Conservation (phyloP, 2,113 vertebrate genomes). For the Myotis lucifugus region DNA sequence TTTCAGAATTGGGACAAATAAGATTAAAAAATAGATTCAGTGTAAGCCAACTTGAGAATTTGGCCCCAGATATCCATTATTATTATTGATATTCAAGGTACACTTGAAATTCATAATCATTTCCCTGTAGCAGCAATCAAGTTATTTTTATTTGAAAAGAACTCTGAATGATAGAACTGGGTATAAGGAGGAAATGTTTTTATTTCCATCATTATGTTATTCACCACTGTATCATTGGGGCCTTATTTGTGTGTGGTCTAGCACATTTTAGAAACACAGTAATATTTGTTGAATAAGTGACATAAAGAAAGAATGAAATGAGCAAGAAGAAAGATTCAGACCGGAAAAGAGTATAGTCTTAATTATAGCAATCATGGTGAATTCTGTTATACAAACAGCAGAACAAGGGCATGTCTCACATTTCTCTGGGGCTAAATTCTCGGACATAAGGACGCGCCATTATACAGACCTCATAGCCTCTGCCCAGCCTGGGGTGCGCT, state of each 20-base stretch:
- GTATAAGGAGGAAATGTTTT: background rate
- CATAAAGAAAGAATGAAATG: background rate
- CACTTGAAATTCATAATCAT: constrained; percentile 27
- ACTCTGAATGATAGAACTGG: background rate
- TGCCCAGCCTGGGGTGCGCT: background rate
- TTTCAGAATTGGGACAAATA: constrained; percentile 35
- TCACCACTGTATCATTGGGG: background rate
- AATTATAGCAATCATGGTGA: background rate
- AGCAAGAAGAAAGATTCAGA: background rate
- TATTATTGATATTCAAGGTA: constrained; percentile 15
- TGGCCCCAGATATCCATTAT: background rate
- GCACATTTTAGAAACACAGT: background rate
- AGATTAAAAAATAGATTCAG: background rate
- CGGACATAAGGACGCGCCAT: background rate
- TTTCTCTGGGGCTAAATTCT: constrained; percentile 29
- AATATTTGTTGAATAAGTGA: constrained; percentile 37
- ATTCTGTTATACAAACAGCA: background rate
- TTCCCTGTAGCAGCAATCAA: constrained; percentile 35
- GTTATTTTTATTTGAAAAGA: constrained; percentile 50
- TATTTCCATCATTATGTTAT: background rate
- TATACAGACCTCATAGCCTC: background rate
- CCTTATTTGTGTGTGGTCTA: background rate
- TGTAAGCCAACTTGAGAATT: constrained; percentile 3
- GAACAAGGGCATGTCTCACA: background rate
- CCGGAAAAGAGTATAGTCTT: background rate